These are phyloP conservation scores for Limnephilus rhombicus DNA, from an alignment of 2,888 invertebrate species.

Conservation along the genomic window DNA sequence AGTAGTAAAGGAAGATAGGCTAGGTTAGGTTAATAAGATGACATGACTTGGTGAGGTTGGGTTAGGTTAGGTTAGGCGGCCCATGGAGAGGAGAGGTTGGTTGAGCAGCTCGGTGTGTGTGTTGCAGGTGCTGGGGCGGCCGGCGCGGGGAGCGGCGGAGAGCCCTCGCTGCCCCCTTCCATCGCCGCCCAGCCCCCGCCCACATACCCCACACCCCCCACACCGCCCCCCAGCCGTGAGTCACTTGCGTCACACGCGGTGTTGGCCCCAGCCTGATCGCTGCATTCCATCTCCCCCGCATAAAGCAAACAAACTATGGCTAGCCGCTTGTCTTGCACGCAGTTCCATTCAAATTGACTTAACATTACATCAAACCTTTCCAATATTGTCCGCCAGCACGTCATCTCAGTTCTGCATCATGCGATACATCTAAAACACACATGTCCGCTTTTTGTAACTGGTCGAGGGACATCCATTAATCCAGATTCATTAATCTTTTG, in stretches of 20 bases:
- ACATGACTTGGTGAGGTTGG: background rate
- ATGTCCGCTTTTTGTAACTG: background rate
- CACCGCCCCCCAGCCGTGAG: constrained; percentile 50
- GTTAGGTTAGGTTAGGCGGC: background rate
- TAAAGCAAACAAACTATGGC: constrained; percentile 1
- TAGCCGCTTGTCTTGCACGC: background rate
- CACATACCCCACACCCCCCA: constrained; percentile 8
- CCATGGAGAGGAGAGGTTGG: constrained; percentile 28
- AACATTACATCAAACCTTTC: background rate
- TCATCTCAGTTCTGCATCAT: background rate
- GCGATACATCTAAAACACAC: background rate
- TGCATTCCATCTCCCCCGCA: background rate
- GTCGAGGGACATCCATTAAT: background rate
- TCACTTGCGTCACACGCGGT: background rate
- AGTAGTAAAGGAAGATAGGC: background rate
- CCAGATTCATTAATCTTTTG: background rate
- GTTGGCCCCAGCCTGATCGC: background rate
- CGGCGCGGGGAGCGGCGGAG: constrained; percentile 78
- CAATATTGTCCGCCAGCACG: background rate
- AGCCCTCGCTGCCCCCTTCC: constrained; percentile 74
- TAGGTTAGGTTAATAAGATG: background rate
- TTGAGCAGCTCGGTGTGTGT: constrained; percentile 69
- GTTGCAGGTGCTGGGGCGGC: constrained; percentile 74
- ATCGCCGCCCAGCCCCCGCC: constrained; percentile 31
- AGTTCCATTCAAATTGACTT: background rate